Conservation (phyloP, 2,797 vertebrate species). For the Sebastes taczanowskii region DNA sequence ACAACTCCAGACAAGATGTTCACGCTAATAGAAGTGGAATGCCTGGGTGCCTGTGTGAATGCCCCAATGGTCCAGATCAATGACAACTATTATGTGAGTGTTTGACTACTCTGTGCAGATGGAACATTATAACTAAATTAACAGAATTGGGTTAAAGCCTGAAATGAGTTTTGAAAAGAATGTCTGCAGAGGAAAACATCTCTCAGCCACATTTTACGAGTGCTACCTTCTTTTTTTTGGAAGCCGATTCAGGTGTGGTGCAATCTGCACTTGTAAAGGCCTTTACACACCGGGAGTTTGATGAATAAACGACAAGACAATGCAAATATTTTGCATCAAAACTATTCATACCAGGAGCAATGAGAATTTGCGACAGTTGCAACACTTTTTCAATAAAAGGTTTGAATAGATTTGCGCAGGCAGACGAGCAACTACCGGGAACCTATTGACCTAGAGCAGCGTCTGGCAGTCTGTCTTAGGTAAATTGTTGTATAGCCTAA, state of each 20-base stretch:
- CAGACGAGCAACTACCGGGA: no score
- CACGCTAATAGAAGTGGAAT: conserved; percentile 96
- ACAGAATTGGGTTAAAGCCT: conserved; percentile 45
- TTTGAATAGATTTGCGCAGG: no score
- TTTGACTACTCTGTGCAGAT: conserved; percentile 3
- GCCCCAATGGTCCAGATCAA: conserved; percentile 99
- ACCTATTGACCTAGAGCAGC: no score
- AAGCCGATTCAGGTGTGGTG: conserved; percentile 2
- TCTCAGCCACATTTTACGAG: background rate
- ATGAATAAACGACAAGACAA: no score
- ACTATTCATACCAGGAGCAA: no score
- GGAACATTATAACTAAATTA: conserved; percentile 27
- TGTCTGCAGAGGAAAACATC: conserved; percentile 3
- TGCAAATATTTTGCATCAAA: no score
- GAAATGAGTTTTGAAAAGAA: conserved; percentile 26
- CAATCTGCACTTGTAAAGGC: background rate
- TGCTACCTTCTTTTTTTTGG: background rate
- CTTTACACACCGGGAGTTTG: no score
- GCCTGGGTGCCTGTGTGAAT: conserved; percentile 97
- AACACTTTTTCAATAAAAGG: no score
- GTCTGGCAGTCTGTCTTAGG: no score
- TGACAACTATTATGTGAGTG: conserved; percentile 98
- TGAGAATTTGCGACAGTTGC: no score
- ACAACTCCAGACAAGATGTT: conserved; percentile 97
- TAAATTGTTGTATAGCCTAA: no score